A percentile compares a stretch with the other conserved stretches of the same genome.
These are phyloP conservation scores for Hemaris fuciformis DNA, from an alignment of 2,888 invertebrate genomes.

Conservation along the genomic window DNA sequence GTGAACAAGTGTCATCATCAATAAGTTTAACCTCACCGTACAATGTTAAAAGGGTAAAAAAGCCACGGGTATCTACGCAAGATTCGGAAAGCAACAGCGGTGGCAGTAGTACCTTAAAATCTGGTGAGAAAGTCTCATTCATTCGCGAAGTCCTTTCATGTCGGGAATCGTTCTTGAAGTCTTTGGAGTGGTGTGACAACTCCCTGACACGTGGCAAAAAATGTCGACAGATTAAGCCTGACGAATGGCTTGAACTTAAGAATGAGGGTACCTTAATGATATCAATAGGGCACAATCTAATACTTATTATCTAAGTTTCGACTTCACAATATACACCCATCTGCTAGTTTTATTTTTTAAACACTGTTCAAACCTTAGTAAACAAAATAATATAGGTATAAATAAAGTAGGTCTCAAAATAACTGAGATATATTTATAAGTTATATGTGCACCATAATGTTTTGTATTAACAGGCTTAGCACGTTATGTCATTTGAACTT, in stretches of 20 bases:
- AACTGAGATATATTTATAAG: too few relatives aligned
- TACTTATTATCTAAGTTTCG: neutral
- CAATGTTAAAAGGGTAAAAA: constrained; percentile 32
- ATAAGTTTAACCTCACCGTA: constrained; percentile 33
- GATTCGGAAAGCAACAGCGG: constrained; percentile 46
- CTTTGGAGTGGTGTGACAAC: constrained; percentile 77
- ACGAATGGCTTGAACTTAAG: constrained; percentile 69
- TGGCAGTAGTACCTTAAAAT: constrained; percentile 51
- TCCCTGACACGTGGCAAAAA: constrained; percentile 70
- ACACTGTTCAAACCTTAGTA: neutral
- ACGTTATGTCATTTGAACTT: too few relatives aligned
- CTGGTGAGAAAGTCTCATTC: constrained; percentile 75
- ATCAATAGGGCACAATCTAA: neutral
- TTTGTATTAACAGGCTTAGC: too few relatives aligned
- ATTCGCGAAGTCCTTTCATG: constrained; percentile 70
- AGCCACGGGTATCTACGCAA: constrained; percentile 30
- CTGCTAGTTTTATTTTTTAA: neutral
- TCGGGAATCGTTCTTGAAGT: constrained; percentile 70
- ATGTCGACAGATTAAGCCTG: constrained; percentile 61
- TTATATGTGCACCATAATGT: neutral
- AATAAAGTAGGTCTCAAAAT: too few relatives aligned
- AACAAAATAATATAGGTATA: too few relatives aligned
- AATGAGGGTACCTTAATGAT: constrained; percentile 52
- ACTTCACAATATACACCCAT: neutral
- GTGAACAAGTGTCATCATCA: constrained; percentile 52